These are phyloP conservation scores for Cryptotermes secundus DNA, from an alignment of 1,140 invertebrate genomes.

Conservation along the genomic window DNA sequence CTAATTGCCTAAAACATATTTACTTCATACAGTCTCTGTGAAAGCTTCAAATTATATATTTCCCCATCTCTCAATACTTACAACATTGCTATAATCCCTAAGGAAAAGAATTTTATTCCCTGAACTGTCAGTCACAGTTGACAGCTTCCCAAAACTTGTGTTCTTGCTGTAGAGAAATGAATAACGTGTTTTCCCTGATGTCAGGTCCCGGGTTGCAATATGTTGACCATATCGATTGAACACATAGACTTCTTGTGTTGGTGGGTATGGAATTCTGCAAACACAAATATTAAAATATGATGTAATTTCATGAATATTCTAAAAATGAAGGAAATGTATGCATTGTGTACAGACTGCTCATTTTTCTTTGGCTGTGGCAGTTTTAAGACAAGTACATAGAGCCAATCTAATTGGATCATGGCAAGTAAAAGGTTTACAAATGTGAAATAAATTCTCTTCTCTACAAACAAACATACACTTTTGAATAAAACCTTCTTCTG, in stretches of 20 bases:
- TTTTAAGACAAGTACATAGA: too few species aligned
- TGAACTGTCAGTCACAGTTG: slow-evolving; percentile 87
- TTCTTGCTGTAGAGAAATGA: slow-evolving; percentile 96
- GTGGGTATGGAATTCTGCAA: slow-evolving; percentile 81
- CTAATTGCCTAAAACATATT: too few species aligned
- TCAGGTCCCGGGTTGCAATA: slow-evolving; percentile 87
- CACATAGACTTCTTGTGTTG: slow-evolving; percentile 88
- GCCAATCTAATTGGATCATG: too few species aligned
- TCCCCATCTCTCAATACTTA: slow-evolving; percentile 47
- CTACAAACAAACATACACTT: too few species aligned
- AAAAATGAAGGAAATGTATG: not conserved
- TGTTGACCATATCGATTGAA: slow-evolving; percentile 96
- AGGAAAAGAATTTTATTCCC: slow-evolving; percentile 92
- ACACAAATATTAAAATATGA: not conserved
- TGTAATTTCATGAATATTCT: not conserved
- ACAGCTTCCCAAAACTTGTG: slow-evolving; percentile 91
- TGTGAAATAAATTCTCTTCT: too few species aligned
- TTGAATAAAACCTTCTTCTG: too few species aligned
- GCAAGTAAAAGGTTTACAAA: too few species aligned
- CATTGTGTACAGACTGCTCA: too few species aligned
- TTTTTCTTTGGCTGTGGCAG: too few species aligned
- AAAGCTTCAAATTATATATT: too few species aligned
- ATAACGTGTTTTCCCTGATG: slow-evolving; percentile 88
- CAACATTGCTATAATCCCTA: slow-evolving; percentile 84
- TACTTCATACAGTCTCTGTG: too few species aligned